These are phyloP conservation scores for Temnothorax nylanderi DNA, from an alignment of 1,140 invertebrate genomes.

Conservation along the genomic window DNA sequence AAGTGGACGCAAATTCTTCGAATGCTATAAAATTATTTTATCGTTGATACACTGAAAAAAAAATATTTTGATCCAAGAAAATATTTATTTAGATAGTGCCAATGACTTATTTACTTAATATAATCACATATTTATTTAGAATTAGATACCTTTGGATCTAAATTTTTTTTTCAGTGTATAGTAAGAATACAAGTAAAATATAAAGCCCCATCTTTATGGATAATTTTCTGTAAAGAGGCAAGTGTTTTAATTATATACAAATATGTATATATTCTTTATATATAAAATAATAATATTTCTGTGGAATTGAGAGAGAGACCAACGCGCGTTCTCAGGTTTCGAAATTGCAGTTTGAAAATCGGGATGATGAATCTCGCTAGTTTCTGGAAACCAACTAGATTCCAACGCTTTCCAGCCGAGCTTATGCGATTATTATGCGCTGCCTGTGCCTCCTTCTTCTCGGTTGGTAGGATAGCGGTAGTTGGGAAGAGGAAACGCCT, in stretches of 20 bases:
- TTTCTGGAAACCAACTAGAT: constrained; percentile 41
- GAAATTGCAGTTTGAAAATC: constrained; percentile 53
- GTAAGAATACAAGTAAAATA: too few species aligned
- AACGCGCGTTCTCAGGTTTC: not conserved
- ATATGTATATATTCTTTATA: not conserved
- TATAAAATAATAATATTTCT: constrained; percentile 25
- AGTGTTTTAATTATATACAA: not conserved
- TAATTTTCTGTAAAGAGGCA: too few species aligned
- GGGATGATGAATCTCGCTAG: constrained; percentile 49
- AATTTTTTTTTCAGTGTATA: too few species aligned
- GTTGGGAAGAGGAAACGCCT: constrained; percentile 31
- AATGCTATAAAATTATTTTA: too few species aligned
- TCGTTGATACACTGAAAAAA: too few species aligned
- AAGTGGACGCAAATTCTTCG: too few species aligned
- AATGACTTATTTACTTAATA: too few species aligned
- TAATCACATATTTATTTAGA: too few species aligned
- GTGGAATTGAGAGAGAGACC: not conserved
- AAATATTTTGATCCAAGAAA: too few species aligned
- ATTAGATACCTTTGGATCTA: too few species aligned
- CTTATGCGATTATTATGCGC: constrained; percentile 62
- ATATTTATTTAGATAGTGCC: too few species aligned
- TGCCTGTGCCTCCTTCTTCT: constrained; percentile 44
- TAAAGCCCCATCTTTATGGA: too few species aligned
- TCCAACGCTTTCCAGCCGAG: constrained; percentile 50
- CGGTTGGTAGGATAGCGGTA: constrained; percentile 43